These are phyloP conservation scores for Macrotus californicus DNA, from an alignment of 2,113 vertebrate species.

Conservation along the genomic window DNA sequence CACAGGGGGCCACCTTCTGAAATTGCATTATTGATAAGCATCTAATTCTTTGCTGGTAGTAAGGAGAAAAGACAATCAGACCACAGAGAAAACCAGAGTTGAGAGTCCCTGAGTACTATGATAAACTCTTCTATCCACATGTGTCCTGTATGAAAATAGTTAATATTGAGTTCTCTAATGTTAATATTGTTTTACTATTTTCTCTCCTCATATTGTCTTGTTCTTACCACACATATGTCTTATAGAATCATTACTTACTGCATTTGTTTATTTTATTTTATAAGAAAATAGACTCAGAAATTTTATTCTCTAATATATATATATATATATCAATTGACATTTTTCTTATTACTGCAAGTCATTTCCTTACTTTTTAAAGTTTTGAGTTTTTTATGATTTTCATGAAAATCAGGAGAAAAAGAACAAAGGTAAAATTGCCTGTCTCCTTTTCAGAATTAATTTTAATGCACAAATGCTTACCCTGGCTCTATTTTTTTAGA, in stretches of 20 bases:
- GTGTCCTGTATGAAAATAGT: not conserved
- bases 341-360: not conserved
- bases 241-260: not conserved
- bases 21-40: slow-evolving; percentile 30
- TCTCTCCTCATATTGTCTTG: not conserved
- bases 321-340: not conserved
- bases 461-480: not conserved
- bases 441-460: not conserved
- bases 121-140: not conserved
- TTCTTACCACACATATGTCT: not conserved
- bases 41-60: slow-evolving; percentile 25
- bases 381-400: not conserved
- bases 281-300: not conserved
- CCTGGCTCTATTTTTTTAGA: not conserved
- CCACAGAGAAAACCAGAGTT: not conserved
- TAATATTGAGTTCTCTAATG: not conserved
- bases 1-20: not conserved
- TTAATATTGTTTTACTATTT: not conserved
- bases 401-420: not conserved
- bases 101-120: not conserved
- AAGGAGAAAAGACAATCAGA: slow-evolving; percentile 37
- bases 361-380: not conserved
- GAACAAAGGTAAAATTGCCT: not conserved
- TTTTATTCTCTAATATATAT: not conserved
- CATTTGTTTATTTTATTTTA: not conserved